Evolutionary conservation across 2,797 vertebrate species (phyloP), one percentile per base, ranked within the genome.

Genomic region (Streptopelia turtur): DNA sequence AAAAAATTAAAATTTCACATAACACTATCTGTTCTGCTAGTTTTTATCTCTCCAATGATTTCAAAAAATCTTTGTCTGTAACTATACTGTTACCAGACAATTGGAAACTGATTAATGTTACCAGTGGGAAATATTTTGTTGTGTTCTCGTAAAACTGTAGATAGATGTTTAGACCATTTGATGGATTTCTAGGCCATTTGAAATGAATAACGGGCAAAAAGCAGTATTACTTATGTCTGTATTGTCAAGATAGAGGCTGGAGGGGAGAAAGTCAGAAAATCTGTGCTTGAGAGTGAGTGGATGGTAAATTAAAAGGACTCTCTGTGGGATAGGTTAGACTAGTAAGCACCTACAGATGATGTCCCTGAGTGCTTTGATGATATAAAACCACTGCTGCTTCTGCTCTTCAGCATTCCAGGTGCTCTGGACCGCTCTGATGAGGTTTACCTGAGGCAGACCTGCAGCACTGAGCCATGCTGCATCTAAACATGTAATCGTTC

Each of bases 21-120:
- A 55, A 13, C 25, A 11, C 16, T 69, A 72, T 49, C 20, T 28
- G 25, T 69, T 6, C 78, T 52, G 10, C 16, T 57, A 47, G 53
- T 22, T 61, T 85, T 87, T 79, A 13, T 79, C 66, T 85, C 50
- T 27, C 39, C 33, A 50, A 37, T 33, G 25, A 23, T 60, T 88
- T 81, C 65, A 53, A 64, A 71, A 86, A 71, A 12, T 70, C 52
- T 60, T 70, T 72, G 5, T 56, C 64, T 57, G 24, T 23, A 71
- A 37, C 49, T 25, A 9, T 72, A 60, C n/a, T 80, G 12, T 41
- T 83, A 45, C 25, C n/a, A 86, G 57, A 80, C 60, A 93, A 74
- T 13, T 66, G 56, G 13, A 70, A 93, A 61, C 37, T 90, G 69
- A 89, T 94, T 92, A 21, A 69, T 79, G 27, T 25, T 71, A 81